Evolutionary conservation across 1,140 invertebrate species (phyloP), one percentile per base, ranked within the genome.

Genomic region (Psilanteris sp.): DNA sequence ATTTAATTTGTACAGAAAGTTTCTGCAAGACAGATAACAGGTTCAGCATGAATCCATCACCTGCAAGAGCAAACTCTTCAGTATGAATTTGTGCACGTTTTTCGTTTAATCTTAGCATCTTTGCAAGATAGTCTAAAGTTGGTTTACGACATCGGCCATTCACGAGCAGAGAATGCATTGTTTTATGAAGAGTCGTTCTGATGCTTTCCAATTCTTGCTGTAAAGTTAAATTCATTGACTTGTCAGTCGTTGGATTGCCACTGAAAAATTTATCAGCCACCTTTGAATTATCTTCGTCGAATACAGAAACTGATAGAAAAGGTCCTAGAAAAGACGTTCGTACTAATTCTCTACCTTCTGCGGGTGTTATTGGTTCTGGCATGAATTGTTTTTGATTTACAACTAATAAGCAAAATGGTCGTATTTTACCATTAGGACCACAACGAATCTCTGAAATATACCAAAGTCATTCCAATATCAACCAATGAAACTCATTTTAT

Each of bases 41-140:
- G 89, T 99, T 99, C 20, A 99, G 86, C 93, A 98, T 97, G 81
- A 97, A 97, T 0, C 97, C 97, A 87, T 99, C 97, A 6, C 95
- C 93, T 18, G 96, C 95, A 0, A 97, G 90, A 0, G 93, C 88
- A 70, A 93, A 90, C 79, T 97, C 95, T 83, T 98, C 96, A 20
- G 92, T 93, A 85, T 96, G 94, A 75, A 98, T 91, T 86, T 98
- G 97, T 3, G 96, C 92, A 34, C 96, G 90, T 77, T 96, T 96
- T 68, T 96, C 93, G 83, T 99, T 99, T 62, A 91, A 87, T 24
- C 91, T 91, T 3, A 98, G 82, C 1, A 97, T 86, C 18, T 91
- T 89, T 0, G 93, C 91, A 10, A 99, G 89, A 83, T 94, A 98
- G 24, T 92, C 90, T 9, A 98, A 85, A 22, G 94, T 93, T 0